Percentiles rank a stretch among this genome's conserved stretches.
phyloP scores from a whole-genome alignment of 2,888 invertebrate species.

The Drosophila algonquin region DNA sequence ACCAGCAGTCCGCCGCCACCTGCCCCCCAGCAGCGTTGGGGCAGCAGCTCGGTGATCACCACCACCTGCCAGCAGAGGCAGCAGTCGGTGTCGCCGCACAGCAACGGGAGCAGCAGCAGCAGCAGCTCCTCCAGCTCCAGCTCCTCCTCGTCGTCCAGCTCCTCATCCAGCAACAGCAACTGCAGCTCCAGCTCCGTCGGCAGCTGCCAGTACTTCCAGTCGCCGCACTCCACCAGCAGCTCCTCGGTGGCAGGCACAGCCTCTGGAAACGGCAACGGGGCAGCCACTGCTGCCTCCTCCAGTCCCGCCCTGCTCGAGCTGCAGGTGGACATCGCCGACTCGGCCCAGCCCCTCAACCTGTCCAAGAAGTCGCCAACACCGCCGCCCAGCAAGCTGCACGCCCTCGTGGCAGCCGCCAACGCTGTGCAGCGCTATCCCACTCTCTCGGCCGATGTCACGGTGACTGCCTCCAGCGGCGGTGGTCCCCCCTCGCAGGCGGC shows the following conservation, averaged over 20 bases:
- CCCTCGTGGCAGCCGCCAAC: conserved; percentile 80
- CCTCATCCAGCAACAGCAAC: conserved; percentile 34
- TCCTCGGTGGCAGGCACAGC: conserved; percentile 83
- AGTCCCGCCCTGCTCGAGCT: conserved; percentile 87
- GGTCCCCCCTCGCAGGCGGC: conserved; percentile 50
- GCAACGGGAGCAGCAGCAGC: conserved; percentile 83
- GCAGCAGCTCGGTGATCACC: conserved; percentile 87
- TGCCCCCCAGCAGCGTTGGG: conserved; percentile 78
- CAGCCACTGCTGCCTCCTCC: conserved; percentile 35
- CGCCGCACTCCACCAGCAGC: conserved; percentile 81
- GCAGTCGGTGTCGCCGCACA: conserved; percentile 83
- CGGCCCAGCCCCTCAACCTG: conserved; percentile 93
- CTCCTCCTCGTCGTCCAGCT: conserved; percentile 83
- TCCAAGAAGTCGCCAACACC: conserved; percentile 93
- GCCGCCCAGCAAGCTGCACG: conserved; percentile 86
- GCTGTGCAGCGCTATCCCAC: conserved; percentile 82
- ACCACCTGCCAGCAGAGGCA: conserved; percentile 85
- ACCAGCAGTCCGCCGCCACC: conserved; percentile 82
- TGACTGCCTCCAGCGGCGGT: conserved; percentile 74
- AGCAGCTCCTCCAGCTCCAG: conserved; percentile 69
- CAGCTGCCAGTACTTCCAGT: conserved; percentile 84
- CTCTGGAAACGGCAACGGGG: conserved; percentile 7
- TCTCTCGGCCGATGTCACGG: conserved; percentile 83
- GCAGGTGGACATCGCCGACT: conserved; percentile 92
- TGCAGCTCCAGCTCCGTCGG: conserved; percentile 47